Percentiles rank a stretch among this genome's conserved stretches.
These are phyloP conservation scores for Myocastor coypus DNA, from an alignment of 2,113 vertebrate species.

Conservation along the genomic window DNA sequence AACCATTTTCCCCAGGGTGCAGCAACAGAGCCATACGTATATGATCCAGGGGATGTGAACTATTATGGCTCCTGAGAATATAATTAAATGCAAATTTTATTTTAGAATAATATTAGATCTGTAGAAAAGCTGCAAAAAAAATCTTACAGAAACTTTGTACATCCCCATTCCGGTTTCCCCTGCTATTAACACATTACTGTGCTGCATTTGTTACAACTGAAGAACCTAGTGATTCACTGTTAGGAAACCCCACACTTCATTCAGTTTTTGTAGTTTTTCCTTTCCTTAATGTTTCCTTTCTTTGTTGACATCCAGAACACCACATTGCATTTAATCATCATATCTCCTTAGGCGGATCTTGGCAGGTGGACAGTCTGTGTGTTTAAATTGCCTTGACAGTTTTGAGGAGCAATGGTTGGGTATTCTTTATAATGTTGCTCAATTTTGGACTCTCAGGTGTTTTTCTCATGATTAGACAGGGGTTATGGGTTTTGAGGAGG, in stretches of 20 bases:
- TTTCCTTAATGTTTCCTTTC: neutral
- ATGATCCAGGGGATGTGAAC: neutral
- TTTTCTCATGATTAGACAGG: neutral
- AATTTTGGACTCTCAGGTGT: neutral
- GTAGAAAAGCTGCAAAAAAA: neutral
- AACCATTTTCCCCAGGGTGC: neutral
- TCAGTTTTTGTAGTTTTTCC: neutral
- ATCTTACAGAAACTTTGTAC: neutral
- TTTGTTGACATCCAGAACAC: neutral
- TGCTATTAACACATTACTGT: neutral
- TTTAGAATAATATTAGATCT: neutral
- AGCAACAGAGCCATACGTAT: neutral
- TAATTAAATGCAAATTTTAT: neutral
- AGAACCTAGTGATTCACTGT: neutral
- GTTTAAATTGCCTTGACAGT: neutral
- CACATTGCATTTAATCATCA: neutral
- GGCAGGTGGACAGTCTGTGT: neutral
- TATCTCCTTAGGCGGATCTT: neutral
- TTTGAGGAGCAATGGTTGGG: neutral
- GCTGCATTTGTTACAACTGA: neutral
- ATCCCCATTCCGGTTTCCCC: neutral
- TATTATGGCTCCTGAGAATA: neutral
- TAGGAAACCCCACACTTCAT: neutral
- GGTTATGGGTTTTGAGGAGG: neutral
- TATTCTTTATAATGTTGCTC: neutral